phyloP scores from a whole-genome alignment of 2,888 invertebrate species.

The Netelia inedita region DNA sequence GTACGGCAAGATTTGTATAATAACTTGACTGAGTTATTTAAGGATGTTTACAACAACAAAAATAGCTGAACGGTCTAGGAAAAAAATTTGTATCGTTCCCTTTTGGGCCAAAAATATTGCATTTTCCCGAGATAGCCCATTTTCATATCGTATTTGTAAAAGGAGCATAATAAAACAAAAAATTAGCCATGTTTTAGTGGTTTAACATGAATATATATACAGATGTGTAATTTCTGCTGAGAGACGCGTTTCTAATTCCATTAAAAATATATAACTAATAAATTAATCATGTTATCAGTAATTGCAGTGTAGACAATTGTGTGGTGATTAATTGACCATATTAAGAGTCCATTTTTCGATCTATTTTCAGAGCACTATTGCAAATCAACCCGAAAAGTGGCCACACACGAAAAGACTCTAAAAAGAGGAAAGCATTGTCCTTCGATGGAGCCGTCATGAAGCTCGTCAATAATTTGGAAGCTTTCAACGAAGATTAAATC shows the following conservation, averaged over 20 bases:
- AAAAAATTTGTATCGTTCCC: constrained; percentile 5
- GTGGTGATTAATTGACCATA: neutral
- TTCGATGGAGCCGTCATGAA: constrained; percentile 27
- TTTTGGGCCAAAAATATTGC: constrained; percentile 9
- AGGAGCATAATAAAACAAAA: neutral
- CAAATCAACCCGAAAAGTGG: constrained; percentile 26
- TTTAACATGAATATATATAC: constrained; percentile 5
- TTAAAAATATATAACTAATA: neutral
- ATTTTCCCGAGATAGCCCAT: constrained; percentile 11
- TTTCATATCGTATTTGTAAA: constrained; percentile 17
- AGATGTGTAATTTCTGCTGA: neutral
- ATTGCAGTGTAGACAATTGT: neutral
- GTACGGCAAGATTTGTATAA: neutral
- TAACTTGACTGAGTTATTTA: constrained; percentile 6
- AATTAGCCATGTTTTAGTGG: constrained; percentile 12
- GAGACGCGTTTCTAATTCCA: neutral
- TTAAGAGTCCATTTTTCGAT: neutral
- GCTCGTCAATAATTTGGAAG: constrained; percentile 18
- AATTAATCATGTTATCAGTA: neutral
- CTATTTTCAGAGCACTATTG: constrained; percentile 32
- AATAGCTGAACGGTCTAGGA: constrained; percentile 9
- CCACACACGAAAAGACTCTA: constrained; percentile 13
- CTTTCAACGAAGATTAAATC: constrained; percentile 26
- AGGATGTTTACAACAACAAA: constrained; percentile 14
- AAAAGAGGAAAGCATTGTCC: constrained; percentile 23